Evolutionary conservation across 2,113 vertebrate genomes (phyloP), one percentile per base, ranked within the genome.

Genomic region (Hepsetus odoe): DNA sequence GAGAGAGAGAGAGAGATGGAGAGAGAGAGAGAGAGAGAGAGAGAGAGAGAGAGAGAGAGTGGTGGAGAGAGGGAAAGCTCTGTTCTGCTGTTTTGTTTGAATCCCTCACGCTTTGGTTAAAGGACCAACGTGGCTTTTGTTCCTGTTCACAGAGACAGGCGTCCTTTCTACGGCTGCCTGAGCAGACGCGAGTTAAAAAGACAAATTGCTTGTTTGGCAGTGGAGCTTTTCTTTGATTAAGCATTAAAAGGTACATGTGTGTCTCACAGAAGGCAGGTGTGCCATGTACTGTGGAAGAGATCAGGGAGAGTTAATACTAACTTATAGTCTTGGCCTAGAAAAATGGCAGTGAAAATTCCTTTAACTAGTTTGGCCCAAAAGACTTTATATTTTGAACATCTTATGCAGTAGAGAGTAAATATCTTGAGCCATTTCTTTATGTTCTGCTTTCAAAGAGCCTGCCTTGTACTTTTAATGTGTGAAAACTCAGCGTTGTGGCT

Each of bases 81-180:
- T 26, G 42, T 22, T 73, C 42, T 74, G 62, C 38, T 14, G 40
- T 22, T n/a, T 67, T 11, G 59, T 46, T 51, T 51, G 32, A 70
- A 32, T 76, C 24, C 12, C 30, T n/a, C 13, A n/a, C 18, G 33
- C 35, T 56, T 64, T 13, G 35, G 33, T 51, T 46, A 51, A 65
- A 75, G 32, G 38, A 35, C 30, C 33, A 40, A 26, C 44, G 0
- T 13, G 59, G 61, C 42, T 42, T 71, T 40, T 76, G 51, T 44
- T 49, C 35, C 20, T 1, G 35, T 40, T 51, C 55, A 42, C 56
- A 40, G 11, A 26, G 38, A 12, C 42, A 35, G 58, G 18, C 28
- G 61, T 51, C 59, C 33, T 65, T 8, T 62, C 33, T 64, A 10
- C 59, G 13, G 72, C 56, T 51, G 30, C 30, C 72, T 24, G 30